Evolutionary conservation across 2,888 invertebrate genomes (phyloP).

Genomic region (Protonemura montana): DNA sequence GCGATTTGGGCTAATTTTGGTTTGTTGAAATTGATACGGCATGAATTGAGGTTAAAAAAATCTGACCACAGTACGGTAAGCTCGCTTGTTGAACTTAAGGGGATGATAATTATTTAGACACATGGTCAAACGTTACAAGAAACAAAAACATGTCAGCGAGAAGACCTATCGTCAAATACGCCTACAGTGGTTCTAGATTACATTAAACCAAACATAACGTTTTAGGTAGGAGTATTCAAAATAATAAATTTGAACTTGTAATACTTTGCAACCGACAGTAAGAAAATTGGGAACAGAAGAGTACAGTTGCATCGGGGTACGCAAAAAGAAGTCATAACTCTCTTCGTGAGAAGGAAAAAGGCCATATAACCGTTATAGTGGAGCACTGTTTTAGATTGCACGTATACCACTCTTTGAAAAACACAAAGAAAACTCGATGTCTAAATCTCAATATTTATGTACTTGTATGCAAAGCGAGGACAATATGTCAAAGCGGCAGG

Average conservation of each 20-base stretch:
- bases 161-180: no score
- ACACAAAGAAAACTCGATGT: slow-evolving; percentile 14
- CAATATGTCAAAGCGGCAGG: slow-evolving; percentile 18
- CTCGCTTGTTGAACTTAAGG: no score
- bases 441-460: slow-evolving; percentile 39
- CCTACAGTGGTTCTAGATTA: no score
- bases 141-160: no score
- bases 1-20: not conserved
- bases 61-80: no score
- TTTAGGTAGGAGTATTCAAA: not conserved
- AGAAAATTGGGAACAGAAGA: slow-evolving; percentile 28
- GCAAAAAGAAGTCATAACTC: slow-evolving; percentile 36
- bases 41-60: not conserved
- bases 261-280: not conserved
- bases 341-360: not conserved
- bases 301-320: not conserved
- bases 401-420: slow-evolving; percentile 12
- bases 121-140: no score
- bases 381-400: not conserved
- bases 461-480: slow-evolving; percentile 22
- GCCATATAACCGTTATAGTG: slow-evolving; percentile 1
- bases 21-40: slow-evolving; percentile 3
- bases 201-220: slow-evolving; percentile 15
- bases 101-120: no score
- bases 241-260: slow-evolving; percentile 3